Evolutionary conservation across 2,113 vertebrate genomes (phyloP).

Genomic region (Gymnarchus niloticus): DNA sequence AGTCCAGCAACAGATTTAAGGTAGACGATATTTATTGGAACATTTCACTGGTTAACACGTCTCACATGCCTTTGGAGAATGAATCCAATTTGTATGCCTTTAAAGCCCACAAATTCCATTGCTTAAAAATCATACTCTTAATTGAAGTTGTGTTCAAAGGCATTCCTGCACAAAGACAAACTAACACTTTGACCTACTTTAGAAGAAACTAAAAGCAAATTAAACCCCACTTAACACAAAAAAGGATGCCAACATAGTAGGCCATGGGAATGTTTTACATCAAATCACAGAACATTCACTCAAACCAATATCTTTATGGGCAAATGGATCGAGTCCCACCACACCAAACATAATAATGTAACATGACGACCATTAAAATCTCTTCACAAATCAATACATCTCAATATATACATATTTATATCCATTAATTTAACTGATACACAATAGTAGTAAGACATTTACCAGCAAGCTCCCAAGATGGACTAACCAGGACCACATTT

Average conservation of each 20-base stretch:
- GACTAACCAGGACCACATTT: slow-evolving; percentile 19
- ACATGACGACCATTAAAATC: neutral
- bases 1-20: neutral
- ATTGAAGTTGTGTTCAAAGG: neutral
- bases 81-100: neutral
- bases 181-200: neutral
- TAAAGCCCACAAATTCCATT: neutral
- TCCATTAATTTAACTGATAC: slow-evolving; percentile 55
- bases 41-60: neutral
- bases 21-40: neutral
- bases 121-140: neutral
- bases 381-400: slow-evolving; percentile 26
- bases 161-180: neutral
- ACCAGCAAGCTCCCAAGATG: slow-evolving; percentile 34
- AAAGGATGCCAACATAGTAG: neutral
- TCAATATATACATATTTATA: slow-evolving; percentile 57
- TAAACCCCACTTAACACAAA: neutral
- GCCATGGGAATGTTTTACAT: slow-evolving; percentile 1
- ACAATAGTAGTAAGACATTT: slow-evolving; percentile 40
- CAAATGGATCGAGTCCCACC: neutral
- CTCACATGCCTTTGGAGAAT: neutral
- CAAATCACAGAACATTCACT: slow-evolving; percentile 1
- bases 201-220: neutral
- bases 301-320: neutral
- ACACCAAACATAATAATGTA: neutral